Base-by-base conservation (phyloP, 2,113 vertebrate species). In the Pomatorhinus ruficollis region DNA sequence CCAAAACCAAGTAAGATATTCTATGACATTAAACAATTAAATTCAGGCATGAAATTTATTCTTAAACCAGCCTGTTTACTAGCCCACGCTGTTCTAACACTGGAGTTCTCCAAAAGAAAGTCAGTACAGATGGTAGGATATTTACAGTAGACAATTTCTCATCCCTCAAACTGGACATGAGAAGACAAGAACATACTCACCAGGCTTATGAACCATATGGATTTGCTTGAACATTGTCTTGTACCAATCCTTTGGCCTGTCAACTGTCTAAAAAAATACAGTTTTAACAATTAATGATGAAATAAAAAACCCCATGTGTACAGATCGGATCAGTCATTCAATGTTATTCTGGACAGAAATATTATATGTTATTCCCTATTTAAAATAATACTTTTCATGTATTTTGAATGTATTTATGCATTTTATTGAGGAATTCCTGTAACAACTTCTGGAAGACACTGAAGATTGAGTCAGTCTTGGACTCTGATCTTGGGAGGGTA, bases 221-320 rank as follows among this genome's bases (percentile, higher is more conserved):
- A 99, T 99, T 97, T 99, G 99, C 97, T 99, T 99, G 97, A 99
- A 99, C 99, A 99, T 99, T 10, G 99, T 99, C 98, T 99, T 99
- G 98, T 99, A 99, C 99, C 99, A 99, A 93, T 99, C 99, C 97
- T 99, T 99, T 0, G 99, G 99, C 95, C 99, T 97, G 97, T 99
- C 99, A 94, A 99, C 99, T 21, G 99, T 99, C 99, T 99, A 97
- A 95, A 97, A 94, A 90, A 96, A 89, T 3, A 83, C 12, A 96
- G 31, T 64, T 85, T 94, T 42, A 91, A 93, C 24, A 80, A 92
- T 97, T 96, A 97, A 68, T 1, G 17, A 75, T 24, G 71, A 86
- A 76, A 28, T 39, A n/a, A 44, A 82, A 70, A 21, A 5, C 44
- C 6, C 33, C 31, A 31, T 12, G 18, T 37, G 20, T 61, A 79